Percentiles rank a stretch among this genome's conserved stretches.
phyloP scores from a whole-genome alignment of 2,888 invertebrate genomes.

The Athalia circularis region DNA sequence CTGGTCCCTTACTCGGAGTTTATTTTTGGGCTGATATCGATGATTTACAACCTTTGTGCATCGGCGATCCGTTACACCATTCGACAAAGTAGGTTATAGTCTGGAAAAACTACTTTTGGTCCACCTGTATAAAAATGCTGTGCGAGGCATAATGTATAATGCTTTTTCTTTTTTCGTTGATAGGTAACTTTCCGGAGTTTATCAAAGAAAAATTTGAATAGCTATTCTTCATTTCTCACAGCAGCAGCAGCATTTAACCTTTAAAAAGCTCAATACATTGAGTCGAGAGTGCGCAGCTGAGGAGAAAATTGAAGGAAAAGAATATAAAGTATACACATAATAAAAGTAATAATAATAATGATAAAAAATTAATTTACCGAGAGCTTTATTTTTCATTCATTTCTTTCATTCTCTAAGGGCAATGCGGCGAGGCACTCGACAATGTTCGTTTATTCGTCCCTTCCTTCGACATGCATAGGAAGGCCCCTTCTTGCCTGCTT shows the following conservation, averaged over 20 bases:
- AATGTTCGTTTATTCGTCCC: slow-evolving; percentile 29
- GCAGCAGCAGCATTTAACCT: neutral
- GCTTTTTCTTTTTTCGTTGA: neutral
- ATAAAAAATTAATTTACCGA: neutral
- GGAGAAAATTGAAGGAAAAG: neutral
- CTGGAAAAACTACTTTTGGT: too few species aligned
- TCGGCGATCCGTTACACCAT: neutral
- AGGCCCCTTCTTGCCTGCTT: neutral
- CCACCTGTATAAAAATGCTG: too few species aligned
- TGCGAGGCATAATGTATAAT: too few species aligned
- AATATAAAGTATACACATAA: neutral
- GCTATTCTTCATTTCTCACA: neutral
- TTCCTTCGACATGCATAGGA: neutral
- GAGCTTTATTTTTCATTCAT: neutral
- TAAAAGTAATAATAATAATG: neutral
- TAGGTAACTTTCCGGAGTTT: too few species aligned
- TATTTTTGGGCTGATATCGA: slow-evolving; percentile 21
- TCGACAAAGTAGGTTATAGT: too few species aligned
- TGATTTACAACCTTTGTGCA: slow-evolving; percentile 17
- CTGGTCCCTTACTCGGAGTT: neutral
- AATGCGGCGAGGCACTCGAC: slow-evolving; percentile 7
- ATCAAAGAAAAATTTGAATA: too few species aligned
- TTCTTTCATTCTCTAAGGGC: neutral
- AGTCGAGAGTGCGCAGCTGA: neutral
- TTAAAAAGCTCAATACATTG: neutral